Percentiles rank a stretch among this genome's conserved stretches.
These are phyloP conservation scores for Tiliqua scincoides DNA, from an alignment of 2,113 vertebrate genomes.

Conservation along the genomic window DNA sequence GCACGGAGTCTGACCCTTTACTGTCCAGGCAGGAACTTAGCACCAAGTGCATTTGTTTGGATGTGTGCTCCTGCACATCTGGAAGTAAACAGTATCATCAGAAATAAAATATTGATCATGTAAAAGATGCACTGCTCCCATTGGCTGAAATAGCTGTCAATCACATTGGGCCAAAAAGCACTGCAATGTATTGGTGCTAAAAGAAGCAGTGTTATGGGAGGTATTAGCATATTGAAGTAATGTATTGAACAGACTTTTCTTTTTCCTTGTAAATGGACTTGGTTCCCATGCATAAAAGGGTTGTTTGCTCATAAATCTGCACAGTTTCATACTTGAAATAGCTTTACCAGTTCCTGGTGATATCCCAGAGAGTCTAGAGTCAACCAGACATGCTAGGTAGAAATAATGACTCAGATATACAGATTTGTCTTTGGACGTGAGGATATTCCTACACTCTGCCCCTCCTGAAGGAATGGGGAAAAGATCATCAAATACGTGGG, in stretches of 20 bases:
- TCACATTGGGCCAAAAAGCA: no score
- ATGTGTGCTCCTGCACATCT: no score
- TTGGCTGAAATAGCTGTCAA: no score
- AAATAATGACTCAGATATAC: slow-evolving; percentile 24
- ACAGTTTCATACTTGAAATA: slow-evolving; percentile 35
- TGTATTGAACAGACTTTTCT: slow-evolving; percentile 45
- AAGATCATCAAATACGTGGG: background rate
- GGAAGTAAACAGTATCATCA: no score
- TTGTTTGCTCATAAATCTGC: slow-evolving; percentile 37
- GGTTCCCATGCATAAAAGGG: slow-evolving; percentile 55
- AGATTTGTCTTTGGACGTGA: background rate
- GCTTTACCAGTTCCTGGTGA: slow-evolving; percentile 24
- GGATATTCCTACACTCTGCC: slow-evolving; percentile 13
- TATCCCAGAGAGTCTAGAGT: slow-evolving; percentile 31
- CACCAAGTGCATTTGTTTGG: no score
- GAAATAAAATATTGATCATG: no score
- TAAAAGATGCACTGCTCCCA: no score
- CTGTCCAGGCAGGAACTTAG: no score
- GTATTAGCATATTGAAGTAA: slow-evolving; percentile 40
- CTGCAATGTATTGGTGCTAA: no score
- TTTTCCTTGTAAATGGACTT: slow-evolving; percentile 43
- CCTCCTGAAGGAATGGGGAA: slow-evolving; percentile 10
- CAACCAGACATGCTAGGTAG: background rate
- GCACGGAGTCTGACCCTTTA: no score
- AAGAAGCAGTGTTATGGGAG: no score